Percentiles rank a stretch among this genome's conserved stretches.
Conservation (phyloP, 2,113 vertebrate genomes). For the Lycaon pictus region DNA sequence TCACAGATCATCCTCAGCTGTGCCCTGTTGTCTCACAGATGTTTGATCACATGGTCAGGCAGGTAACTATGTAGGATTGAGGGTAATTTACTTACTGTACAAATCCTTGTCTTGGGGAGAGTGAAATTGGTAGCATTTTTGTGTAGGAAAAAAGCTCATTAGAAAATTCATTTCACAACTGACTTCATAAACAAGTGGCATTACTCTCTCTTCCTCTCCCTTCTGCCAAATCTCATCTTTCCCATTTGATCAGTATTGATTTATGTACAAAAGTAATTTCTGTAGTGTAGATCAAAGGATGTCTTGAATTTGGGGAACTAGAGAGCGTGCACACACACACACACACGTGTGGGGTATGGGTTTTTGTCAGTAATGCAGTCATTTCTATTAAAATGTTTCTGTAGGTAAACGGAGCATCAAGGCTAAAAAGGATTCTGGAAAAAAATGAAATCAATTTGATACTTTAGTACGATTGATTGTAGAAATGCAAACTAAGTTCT, state of each 20-base stretch:
- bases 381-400: slow-evolving; percentile 54
- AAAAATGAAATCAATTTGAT: not conserved
- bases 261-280: not conserved
- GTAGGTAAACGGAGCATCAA: not conserved
- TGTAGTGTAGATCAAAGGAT: not conserved
- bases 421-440: not conserved
- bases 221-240: not conserved
- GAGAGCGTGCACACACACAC: fast-evolving
- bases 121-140: not conserved
- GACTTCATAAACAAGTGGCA: not conserved
- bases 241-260: not conserved
- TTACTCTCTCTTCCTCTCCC: not conserved
- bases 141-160: not conserved
- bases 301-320: not conserved
- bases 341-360: not conserved
- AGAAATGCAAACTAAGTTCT: not conserved
- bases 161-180: not conserved
- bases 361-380: not conserved
- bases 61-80: not conserved
- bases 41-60: not conserved
- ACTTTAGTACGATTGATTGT: not conserved
- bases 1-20: not conserved
- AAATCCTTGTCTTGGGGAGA: not conserved
- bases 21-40: not conserved
- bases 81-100: not conserved